Base-by-base conservation (phyloP, 2,888 invertebrate species). In the Caenorhabditis sp. region DNA sequence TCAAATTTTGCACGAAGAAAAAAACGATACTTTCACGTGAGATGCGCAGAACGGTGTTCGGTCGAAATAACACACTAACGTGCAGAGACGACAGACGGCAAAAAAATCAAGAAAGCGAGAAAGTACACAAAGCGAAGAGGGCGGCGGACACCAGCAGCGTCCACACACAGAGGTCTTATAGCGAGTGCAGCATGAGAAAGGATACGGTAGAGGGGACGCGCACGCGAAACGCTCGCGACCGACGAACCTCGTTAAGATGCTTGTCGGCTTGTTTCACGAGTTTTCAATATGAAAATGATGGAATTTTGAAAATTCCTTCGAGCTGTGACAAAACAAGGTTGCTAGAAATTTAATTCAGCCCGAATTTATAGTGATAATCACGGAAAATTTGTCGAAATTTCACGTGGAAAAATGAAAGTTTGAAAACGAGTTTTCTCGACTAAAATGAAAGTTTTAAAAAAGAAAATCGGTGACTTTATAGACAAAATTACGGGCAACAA, bases 41-140 rank as follows among this genome's bases (percentile, higher is more conserved):
- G 70, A 71, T 50, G 49, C 72, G 67, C 72, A 72, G 72, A 72
- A 67, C 66, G 64, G 24, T 59, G 66, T 72, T 72, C 67, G 26
- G 1, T 14, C n/a, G 50, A 71, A 58, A 72, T 31, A 72, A 17
- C 50, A 36, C 55, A n/a, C 17, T 3, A 21, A 3, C n/a, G 31
- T 26, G 54, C 1, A 58, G 67, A 72, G 67, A 67, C 63, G 43
- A 19, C 61, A 58, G 67, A 67, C 72, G 58, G 49, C 62, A 19
- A 36, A 55, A 71, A 43, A 27, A 19, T 49, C 53, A 61, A 50
- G 54, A 37, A 57, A 19, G 37, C 10, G 53, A 66, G 17, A 49
- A 14, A 67, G 43, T 58, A 58, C 58, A 43, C 24, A 19, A 17
- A 14, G 19, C 31, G 19, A 50, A 51, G 53, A 54, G 58, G 54